Evolutionary conservation across 2,888 invertebrate genomes (phyloP).

Genomic region (Limnephilus lunatus): DNA sequence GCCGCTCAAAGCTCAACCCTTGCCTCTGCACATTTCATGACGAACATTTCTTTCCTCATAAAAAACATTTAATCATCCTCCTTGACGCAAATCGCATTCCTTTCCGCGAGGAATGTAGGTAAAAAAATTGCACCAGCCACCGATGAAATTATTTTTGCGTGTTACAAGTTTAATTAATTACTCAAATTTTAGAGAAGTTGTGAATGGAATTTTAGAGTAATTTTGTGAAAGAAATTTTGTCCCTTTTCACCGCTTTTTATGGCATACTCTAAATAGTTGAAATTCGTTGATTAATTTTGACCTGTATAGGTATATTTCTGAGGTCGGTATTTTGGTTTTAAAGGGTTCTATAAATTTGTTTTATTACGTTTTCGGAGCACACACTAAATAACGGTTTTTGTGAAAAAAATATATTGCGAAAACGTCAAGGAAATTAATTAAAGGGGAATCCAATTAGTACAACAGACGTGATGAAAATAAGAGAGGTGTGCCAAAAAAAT

Average conservation of each 20-base stretch:
- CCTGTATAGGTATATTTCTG: background rate
- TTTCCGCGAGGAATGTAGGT: background rate
- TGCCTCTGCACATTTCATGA: constrained; percentile 39
- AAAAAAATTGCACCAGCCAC: constrained; percentile 14
- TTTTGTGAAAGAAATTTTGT: background rate
- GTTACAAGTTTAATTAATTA: constrained; percentile 7
- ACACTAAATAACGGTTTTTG: background rate
- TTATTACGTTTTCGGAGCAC: background rate
- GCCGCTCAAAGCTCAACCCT: background rate
- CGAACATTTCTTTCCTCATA: constrained; percentile 20
- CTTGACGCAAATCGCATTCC: constrained; percentile 34
- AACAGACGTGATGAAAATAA: background rate
- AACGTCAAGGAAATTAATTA: background rate
- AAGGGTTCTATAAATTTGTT: background rate
- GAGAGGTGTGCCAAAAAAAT: background rate
- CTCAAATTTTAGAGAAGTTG: background rate
- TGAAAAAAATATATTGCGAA: background rate
- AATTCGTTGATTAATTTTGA: background rate
- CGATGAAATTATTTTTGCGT: constrained; percentile 12
- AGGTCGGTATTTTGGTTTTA: background rate
- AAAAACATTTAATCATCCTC: constrained; percentile 44
- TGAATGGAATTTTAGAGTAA: background rate
- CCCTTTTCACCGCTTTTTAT: background rate
- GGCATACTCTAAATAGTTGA: background rate
- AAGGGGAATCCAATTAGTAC: background rate